Evolutionary conservation across 1,140 invertebrate genomes (phyloP).

Genomic region (Penaeus vannamei): DNA sequence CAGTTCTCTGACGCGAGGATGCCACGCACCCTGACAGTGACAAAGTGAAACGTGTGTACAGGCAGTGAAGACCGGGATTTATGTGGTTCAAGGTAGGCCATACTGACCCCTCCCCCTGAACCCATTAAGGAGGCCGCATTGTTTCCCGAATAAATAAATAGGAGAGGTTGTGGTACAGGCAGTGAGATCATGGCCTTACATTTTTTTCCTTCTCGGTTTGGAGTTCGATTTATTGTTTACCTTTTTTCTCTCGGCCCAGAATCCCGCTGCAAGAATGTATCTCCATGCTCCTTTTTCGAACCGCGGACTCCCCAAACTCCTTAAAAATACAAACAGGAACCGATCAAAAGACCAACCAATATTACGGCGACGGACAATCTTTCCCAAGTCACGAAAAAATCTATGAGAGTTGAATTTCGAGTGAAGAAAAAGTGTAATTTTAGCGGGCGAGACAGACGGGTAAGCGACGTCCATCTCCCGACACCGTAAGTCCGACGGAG

Average conservation of each 20-base stretch:
- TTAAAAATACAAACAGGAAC: too few species aligned
- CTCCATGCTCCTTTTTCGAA: too few species aligned
- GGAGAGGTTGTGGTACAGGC: too few species aligned
- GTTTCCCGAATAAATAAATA: background rate
- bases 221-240: too few species aligned
- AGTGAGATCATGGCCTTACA: too few species aligned
- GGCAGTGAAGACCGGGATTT: constrained; percentile 56
- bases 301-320: too few species aligned
- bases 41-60: constrained; percentile 58
- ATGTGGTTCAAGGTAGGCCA: constrained; percentile 40
- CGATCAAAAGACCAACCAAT: too few species aligned
- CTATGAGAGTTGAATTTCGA: constrained; percentile 24
- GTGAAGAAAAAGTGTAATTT: constrained; percentile 41
- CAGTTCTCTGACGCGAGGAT: constrained; percentile 44
- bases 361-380: too few species aligned
- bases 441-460: constrained; percentile 38
- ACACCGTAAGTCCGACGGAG: constrained; percentile 22
- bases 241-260: too few species aligned
- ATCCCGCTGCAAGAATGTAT: too few species aligned
- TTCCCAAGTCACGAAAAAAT: background rate
- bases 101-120: background rate
- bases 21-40: constrained; percentile 49
- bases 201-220: too few species aligned
- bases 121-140: constrained; percentile 1
- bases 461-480: constrained; percentile 45